A percentile compares a stretch with the other conserved stretches of the same genome.
phyloP scores from a whole-genome alignment of 2,888 invertebrate genomes.

The Adelognathus sp. region DNA sequence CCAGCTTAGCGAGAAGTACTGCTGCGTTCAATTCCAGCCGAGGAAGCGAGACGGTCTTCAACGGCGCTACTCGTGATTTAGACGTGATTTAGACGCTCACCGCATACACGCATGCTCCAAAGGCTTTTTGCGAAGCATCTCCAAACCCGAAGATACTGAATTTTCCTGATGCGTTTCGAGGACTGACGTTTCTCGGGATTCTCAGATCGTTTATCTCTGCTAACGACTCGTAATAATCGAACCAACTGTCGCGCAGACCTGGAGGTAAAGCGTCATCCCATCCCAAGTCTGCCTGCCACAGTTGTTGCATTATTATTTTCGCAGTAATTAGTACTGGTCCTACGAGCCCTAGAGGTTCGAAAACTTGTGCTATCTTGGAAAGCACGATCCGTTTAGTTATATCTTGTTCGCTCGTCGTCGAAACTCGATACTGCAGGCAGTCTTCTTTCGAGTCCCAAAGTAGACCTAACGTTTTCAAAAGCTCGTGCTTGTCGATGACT shows the following conservation, averaged over 20 bases:
- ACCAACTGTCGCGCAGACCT: slow-evolving; percentile 12
- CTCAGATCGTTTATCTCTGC: slow-evolving; percentile 2
- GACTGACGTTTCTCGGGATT: slow-evolving; percentile 2
- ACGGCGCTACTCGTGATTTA: slow-evolving; percentile 53
- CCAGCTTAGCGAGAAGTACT: slow-evolving; percentile 41
- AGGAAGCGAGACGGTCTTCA: slow-evolving; percentile 48
- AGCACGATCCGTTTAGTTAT: slow-evolving; percentile 36
- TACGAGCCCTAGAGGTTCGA: slow-evolving; percentile 36
- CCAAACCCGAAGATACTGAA: slow-evolving; percentile 60
- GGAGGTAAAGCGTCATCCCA: slow-evolving; percentile 45
- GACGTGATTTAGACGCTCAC: slow-evolving; percentile 38
- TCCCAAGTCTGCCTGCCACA: slow-evolving; percentile 20
- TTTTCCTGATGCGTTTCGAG: background rate
- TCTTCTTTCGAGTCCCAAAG: slow-evolving; percentile 40
- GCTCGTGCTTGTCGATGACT: slow-evolving; percentile 24
- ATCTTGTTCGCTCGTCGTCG: background rate
- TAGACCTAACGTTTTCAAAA: slow-evolving; percentile 42
- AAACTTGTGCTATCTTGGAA: slow-evolving; percentile 50
- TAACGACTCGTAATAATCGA: slow-evolving; percentile 18
- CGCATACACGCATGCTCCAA: slow-evolving; percentile 63
- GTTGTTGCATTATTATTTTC: slow-evolving; percentile 33
- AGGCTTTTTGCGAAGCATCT: slow-evolving; percentile 62
- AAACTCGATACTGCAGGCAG: slow-evolving; percentile 31
- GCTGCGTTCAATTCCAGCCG: slow-evolving; percentile 53
- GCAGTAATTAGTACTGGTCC: slow-evolving; percentile 30